Base-by-base conservation (phyloP, 2,888 invertebrate species). In the Stenichneumon culpator region DNA sequence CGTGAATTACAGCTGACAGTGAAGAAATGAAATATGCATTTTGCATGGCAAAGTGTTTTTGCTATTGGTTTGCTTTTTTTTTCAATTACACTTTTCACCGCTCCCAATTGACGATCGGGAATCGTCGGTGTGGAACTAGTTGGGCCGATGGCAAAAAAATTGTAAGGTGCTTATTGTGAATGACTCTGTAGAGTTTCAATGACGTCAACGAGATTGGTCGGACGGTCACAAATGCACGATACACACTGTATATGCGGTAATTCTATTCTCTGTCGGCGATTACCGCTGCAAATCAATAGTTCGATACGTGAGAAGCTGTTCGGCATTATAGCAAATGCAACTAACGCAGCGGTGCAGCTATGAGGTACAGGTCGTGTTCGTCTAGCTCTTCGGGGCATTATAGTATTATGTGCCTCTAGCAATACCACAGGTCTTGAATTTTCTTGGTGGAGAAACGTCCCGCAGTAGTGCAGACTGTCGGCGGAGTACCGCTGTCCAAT, bases 261-360 rank as follows among this genome's bases (percentile, higher is more conserved):
- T 54, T 54, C 54, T 54, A 54, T 54, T 54, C 54, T 54, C 54
- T 54, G 22, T 22, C 54, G 19, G 54, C 39, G 54, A 19, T 54
- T 54, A 54, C 54, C 22, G 1, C 19, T 11, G 54, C 19, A 9
- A 39, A 54, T 54, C 54, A 54, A 54, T 54, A 54, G 54, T 54
- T 54, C 54, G 54, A 54, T 3, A 6, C 54, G 22, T 7, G 7
- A 54, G 22, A 19, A 54, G 9, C 54, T 9, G 22, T 54, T 54
- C 22, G 22, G 11, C 54, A 54, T 22, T 54, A 22, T 19, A 19
- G 9, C 22, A 7, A 54, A 22, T 54, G 54, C 22, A 54, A 19
- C 54, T 3, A 54, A 54, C 6, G 2, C 22, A 22, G 9, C 52
- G 19, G 52, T 52, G 52, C 22, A 54, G 54, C 9, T 54, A 5